Evolutionary conservation across 2,113 vertebrate species (phyloP), one percentile per base, ranked within the genome.

Genomic region (Marmota monax): DNA sequence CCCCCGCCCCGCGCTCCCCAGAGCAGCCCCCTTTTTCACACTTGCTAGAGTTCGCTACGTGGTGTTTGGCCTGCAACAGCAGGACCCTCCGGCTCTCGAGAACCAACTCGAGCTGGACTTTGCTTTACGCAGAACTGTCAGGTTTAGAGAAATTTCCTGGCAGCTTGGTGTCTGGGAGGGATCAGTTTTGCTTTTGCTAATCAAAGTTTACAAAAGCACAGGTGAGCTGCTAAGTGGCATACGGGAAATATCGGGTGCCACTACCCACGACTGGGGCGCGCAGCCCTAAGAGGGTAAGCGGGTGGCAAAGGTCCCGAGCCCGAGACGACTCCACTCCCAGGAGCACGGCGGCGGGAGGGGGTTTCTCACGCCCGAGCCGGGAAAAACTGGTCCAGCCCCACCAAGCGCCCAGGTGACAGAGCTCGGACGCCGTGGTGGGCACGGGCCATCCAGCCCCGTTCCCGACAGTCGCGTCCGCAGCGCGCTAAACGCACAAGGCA

Each of bases 311-410:
- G 37, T 7, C 23, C 34, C 17, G 7, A 8, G 23, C 4, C 10
- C 23, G 5, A 23, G 13, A 2, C 23, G 2, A 4, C 22, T 9
- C 29, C 45, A 0, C 18, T 20, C 1, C 32, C 58, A 2, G 0
- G 27, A 72, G 29, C 45, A 45, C 78, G 1, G 73, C 7, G 20
- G 74, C 61, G 2, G 42, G 89, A 4, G 72, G 72, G 45, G 45
- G 45, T 45, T 45, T 18, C 88, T 37, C 23, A 2, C 18, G 23
- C 87, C 89, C 5, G 27, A 12, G 39, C 63, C 37, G 32, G 10
- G 12, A 61, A 14, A 5, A 70, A 1, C 61, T 29, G 2, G 58
- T 3, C 29, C 25, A 3, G 20, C 34, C 27, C 73, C 32, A 3
- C 25, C 8, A 4, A n/a, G 92, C 14, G 17, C 72, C 70, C 65